Evolutionary conservation across 2,113 vertebrate species (phyloP).

Genomic region (Myotis brandtii): DNA sequence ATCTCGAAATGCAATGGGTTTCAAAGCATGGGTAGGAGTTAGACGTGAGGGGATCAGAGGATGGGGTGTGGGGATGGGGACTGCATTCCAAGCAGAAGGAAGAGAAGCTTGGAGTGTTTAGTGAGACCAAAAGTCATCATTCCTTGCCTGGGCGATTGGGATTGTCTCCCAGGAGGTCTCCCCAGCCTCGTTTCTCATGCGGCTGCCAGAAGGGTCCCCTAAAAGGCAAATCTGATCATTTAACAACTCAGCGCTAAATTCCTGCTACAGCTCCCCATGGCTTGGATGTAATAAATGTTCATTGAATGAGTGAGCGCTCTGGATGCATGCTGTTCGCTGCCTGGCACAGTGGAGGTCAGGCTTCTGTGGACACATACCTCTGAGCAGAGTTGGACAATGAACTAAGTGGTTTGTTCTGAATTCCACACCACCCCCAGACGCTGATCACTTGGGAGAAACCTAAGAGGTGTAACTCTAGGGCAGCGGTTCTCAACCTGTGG

Average conservation of each 20-base stretch:
- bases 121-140: background rate
- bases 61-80: fast-evolving
- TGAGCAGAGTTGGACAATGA: background rate
- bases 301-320: background rate
- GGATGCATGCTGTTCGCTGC: background rate
- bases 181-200: background rate
- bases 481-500: too few species aligned
- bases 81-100: background rate
- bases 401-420: background rate
- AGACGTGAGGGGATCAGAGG: background rate
- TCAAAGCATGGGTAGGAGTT: background rate
- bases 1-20: background rate
- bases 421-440: background rate
- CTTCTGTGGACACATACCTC: background rate
- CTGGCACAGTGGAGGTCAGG: background rate
- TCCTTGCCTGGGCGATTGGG: background rate
- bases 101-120: background rate
- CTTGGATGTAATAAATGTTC: background rate
- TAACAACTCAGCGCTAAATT: background rate
- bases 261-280: background rate
- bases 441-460: background rate
- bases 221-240: background rate
- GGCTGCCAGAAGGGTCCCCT: background rate
- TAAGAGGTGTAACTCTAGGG: background rate
- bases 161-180: background rate